Conservation (phyloP, 2,888 invertebrate species). For the Philopedon plagiatum region DNA sequence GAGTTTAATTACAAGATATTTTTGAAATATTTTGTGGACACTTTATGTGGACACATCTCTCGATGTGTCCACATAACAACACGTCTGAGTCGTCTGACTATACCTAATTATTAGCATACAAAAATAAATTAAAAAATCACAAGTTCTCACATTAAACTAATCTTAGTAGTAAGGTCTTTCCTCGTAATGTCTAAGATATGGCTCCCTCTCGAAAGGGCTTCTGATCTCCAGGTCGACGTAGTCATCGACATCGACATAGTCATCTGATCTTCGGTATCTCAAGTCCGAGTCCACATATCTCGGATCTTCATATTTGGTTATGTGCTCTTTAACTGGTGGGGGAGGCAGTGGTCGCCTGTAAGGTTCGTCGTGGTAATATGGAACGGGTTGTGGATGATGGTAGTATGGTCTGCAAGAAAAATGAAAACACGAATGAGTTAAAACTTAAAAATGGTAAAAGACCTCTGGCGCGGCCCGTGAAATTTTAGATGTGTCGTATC, state of each 20-base stretch:
- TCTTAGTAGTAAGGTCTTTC: constrained; percentile 55
- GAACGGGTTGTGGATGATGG: constrained; percentile 20
- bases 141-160: constrained; percentile 26
- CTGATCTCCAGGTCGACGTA: constrained; percentile 59
- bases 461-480: no score
- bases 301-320: constrained; percentile 67
- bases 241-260: constrained; percentile 56
- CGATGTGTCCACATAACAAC: no score
- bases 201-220: constrained; percentile 48
- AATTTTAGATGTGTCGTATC: no score
- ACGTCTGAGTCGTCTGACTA: no score
- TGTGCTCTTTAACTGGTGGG: constrained; percentile 59
- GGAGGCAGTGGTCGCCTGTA: constrained; percentile 35
- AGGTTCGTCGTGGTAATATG: constrained; percentile 27
- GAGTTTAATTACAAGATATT: no score
- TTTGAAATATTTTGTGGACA: no score
- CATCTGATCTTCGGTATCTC: constrained; percentile 51
- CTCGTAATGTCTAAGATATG: constrained; percentile 49
- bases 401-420: constrained; percentile 22
- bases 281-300: constrained; percentile 53
- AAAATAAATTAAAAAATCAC: constrained; percentile 36
- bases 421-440: background rate
- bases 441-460: no score
- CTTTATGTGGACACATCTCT: no score
- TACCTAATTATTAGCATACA: no score